phyloP scores from a whole-genome alignment of 2,113 vertebrate species.

The Dicerorhinus sumatrensis region DNA sequence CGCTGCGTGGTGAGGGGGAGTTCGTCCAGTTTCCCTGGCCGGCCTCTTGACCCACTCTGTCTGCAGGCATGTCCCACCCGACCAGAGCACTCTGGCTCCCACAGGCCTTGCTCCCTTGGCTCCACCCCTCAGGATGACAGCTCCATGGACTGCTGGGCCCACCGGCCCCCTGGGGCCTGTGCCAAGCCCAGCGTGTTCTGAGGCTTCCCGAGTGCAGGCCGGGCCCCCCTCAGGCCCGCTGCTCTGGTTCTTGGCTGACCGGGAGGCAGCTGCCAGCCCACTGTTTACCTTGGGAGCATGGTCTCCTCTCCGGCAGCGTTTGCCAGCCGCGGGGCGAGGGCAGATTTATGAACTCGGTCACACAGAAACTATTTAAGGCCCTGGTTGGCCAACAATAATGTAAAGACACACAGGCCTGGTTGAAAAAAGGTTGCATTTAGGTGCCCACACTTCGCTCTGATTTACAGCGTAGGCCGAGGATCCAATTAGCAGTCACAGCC shows the following conservation, averaged over 20 bases:
- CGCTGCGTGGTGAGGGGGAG: background rate
- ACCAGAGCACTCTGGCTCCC: background rate
- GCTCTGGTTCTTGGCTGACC: conserved; percentile 69
- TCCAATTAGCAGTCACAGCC: conserved; percentile 90
- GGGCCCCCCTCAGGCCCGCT: background rate
- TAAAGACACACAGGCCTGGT: conserved; percentile 87
- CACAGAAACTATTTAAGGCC: conserved; percentile 86
- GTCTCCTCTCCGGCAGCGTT: conserved; percentile 83
- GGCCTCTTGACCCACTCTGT: background rate
- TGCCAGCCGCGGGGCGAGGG: conserved; percentile 84
- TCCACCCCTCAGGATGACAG: background rate
- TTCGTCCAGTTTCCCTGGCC: background rate
- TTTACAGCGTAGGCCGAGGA: conserved; percentile 86
- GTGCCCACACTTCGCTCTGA: conserved; percentile 85
- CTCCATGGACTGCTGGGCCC: background rate
- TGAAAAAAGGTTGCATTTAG: conserved; percentile 86
- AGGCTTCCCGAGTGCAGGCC: background rate
- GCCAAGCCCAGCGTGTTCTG: conserved; percentile 4
- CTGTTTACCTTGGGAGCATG: conserved; percentile 88
- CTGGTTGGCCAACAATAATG: conserved; percentile 89
- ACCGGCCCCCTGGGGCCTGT: background rate
- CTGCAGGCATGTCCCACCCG: background rate
- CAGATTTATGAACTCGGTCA: conserved; percentile 88
- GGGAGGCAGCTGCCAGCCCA: conserved; percentile 82
- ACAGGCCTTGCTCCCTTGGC: background rate